Base-by-base conservation (phyloP, 2,797 vertebrate genomes). In the Falco peregrinus region DNA sequence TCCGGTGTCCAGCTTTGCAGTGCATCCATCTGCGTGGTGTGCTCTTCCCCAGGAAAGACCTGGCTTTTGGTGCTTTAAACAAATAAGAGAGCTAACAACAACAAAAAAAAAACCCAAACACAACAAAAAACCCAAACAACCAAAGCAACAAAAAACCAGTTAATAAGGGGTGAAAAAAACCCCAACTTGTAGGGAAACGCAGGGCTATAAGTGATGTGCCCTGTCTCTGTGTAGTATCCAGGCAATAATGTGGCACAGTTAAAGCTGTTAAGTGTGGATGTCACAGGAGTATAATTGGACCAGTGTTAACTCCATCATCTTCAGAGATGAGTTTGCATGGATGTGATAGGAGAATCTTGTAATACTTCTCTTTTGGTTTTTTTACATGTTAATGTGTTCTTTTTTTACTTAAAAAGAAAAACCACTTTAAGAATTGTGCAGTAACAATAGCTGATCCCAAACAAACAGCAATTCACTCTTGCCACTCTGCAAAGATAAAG, bases 381-480 rank as follows among this genome's bases (percentile, higher is more conserved):
- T 50, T 57, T 10, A 78, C 10, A 14, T 84, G 43, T 91, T 87
- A 81, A 89, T 67, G 16, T 37, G 43, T 51, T 87, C 57, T 74
- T 93, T 94, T 95, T 74, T 73, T 28, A 29, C 70, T 78, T 39
- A n/a, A 18, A n/a, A 45, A 50, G 67, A 26, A 37, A 26, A 80
- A 26, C 9, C 3, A 5, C 61, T 94, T 92, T 28, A 89, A 89
- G 65, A 87, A 71, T 26, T 89, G 81, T 97, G 93, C 94, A 91
- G 92, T 93, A 91, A 95, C 94, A 97, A 95, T 96, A 95, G 96
- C 94, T 73, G 94, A 93, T 95, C 92, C 90, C 93, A 97, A 97
- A 97, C 96, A 97, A 97, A 97, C 90, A 94, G 96, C 77, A 95
- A 95, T 96, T 96, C 25, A 29, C 74, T 91, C 76, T 94, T 93